Evolutionary conservation across 2,797 vertebrate genomes (phyloP).

Genomic region (Lophius americanus): DNA sequence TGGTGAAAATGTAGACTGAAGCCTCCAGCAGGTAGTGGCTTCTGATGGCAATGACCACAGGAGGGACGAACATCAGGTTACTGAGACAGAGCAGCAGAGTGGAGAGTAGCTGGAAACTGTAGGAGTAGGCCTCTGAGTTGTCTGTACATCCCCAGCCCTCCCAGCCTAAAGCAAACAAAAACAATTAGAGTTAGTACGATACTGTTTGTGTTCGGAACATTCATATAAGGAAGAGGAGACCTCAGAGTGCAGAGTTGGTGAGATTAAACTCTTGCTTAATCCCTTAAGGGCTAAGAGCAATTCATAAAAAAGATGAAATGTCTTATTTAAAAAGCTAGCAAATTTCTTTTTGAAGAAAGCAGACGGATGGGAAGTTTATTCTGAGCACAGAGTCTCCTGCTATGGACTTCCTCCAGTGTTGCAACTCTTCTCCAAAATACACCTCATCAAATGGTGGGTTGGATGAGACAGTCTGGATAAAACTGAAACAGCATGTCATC

Average conservation of each 20-base stretch:
- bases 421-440: no score
- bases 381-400: slow-evolving; percentile 32
- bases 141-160: slow-evolving; percentile 97
- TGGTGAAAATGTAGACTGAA: slow-evolving; percentile 96
- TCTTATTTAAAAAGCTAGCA: slow-evolving; percentile 1
- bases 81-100: slow-evolving; percentile 95
- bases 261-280: slow-evolving; percentile 6
- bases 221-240: slow-evolving; percentile 20
- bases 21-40: slow-evolving; percentile 95
- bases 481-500: no score
- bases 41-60: slow-evolving; percentile 92
- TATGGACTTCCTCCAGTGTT: slow-evolving; percentile 29
- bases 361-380: slow-evolving; percentile 36
- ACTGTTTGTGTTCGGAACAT: not conserved
- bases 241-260: not conserved
- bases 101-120: slow-evolving; percentile 97
- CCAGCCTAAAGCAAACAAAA: slow-evolving; percentile 85
- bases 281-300: slow-evolving; percentile 24
- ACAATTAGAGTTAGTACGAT: slow-evolving; percentile 10
- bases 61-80: slow-evolving; percentile 98
- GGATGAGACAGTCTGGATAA: slow-evolving; percentile 40
- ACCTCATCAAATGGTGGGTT: slow-evolving; percentile 52
- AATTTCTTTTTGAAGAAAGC: not conserved
- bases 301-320: slow-evolving; percentile 45
- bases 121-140: slow-evolving; percentile 92